Evolutionary conservation across 2,113 vertebrate genomes (phyloP), one percentile per base, ranked within the genome.

Genomic region (Seriola aureovittata): DNA sequence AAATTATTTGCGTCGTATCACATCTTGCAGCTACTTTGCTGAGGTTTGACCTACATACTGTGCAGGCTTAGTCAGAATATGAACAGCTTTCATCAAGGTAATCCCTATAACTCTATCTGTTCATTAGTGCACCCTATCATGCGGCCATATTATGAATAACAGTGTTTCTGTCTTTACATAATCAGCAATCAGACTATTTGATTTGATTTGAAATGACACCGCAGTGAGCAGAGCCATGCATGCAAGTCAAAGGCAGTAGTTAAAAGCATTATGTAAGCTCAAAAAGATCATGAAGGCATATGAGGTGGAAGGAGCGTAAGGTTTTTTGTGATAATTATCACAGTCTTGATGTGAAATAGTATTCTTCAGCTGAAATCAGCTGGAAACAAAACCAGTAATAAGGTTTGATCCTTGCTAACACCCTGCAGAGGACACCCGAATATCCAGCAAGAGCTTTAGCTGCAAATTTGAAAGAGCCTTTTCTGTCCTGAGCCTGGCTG

Each of bases 351-450:
- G 25, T 85, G 65, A 78, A 84, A 71, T 73, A 57, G 48, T 88
- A 77, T 46, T 89, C 60, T 75, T 58, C 71, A 82, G 81, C 64
- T 80, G 75, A 86, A 93, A 84, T 91, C 81, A 80, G 65, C 55
- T 88, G 81, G 80, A 93, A 93, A 89, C 69, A 50, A 78, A 85
- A 86, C 85, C 73, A 65, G 87, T 88, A 87, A 90, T 82, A 82
- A 57, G 78, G 58, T 90, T 89, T 84, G 80, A 93, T 88, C 75
- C 78, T 76, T 60, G 66, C 65, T 72, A 50, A 50, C 67, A 71
- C 84, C 84, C 88, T 44, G 60, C 62, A 85, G 90, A 78, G 85
- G 75, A 91, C 66, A 82, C 75, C 78, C 75, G 54, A 60, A 82
- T 78, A 89, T 90, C 52, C 21, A 77, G 65, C 63, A 66, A 73